Evolutionary conservation across 2,113 vertebrate species (phyloP).

Genomic region (Apodemus sylvaticus): DNA sequence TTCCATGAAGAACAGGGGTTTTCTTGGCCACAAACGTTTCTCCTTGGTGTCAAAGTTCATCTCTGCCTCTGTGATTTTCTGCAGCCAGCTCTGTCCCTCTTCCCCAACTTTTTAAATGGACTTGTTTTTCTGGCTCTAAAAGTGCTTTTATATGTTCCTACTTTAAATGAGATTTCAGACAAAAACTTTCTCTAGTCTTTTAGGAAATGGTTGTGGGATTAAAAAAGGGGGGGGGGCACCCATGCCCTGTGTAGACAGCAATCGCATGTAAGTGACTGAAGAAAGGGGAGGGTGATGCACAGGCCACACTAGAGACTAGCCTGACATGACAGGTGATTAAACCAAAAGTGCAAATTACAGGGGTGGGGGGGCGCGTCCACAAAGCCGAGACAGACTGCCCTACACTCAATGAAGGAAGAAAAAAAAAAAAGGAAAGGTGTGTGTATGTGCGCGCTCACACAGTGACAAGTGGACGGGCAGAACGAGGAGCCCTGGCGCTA

Average conservation of each 20-base stretch:
- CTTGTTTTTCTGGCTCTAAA: not conserved
- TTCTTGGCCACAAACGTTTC: not conserved
- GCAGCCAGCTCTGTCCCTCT: not conserved
- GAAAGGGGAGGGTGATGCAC: not conserved
- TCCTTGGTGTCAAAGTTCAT: constrained; percentile 21
- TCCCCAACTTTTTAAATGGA: not conserved
- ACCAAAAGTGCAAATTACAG: not conserved
- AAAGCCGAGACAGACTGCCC: not conserved
- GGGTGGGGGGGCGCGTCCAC: not conserved
- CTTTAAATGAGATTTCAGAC: not conserved
- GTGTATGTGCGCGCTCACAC: not conserved
- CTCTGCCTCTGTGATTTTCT: not conserved
- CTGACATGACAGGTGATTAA: not conserved
- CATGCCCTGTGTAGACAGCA: not conserved
- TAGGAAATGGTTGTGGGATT: not conserved
- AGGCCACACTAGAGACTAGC: not conserved
- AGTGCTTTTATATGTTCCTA: not conserved
- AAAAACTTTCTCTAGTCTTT: not conserved
- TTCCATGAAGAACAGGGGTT: not conserved
- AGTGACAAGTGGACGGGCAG: not conserved
- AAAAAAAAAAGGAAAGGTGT: not conserved
- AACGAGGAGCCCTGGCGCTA: accelerated
- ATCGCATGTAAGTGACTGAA: not conserved
- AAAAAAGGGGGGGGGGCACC: not conserved
- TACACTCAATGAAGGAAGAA: not conserved